phyloP scores from a whole-genome alignment of 2,113 vertebrate genomes.

The Callionymus lyra region DNA sequence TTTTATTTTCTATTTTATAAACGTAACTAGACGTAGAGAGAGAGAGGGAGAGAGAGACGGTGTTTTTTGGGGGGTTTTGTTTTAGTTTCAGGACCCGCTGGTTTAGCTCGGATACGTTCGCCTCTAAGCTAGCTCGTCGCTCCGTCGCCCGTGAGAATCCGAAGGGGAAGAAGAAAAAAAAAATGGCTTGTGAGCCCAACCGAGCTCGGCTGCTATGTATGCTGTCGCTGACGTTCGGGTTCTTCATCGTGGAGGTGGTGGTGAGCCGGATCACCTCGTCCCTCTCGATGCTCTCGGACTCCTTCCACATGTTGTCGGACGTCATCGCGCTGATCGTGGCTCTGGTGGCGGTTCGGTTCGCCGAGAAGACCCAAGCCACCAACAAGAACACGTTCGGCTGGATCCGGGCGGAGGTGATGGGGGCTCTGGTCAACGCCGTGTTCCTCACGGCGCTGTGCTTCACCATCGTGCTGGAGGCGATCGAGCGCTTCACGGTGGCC shows the following conservation, averaged over 20 bases:
- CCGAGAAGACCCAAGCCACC: slow-evolving; percentile 85
- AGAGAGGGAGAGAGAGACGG: too few relatives aligned
- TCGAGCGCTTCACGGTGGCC: slow-evolving; percentile 89
- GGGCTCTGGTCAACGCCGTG: slow-evolving; percentile 93
- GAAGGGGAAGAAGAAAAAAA: too few relatives aligned
- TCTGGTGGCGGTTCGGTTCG: slow-evolving; percentile 91
- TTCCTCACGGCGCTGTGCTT: slow-evolving; percentile 96
- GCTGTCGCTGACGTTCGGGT: slow-evolving; percentile 85
- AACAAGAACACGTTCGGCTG: slow-evolving; percentile 96
- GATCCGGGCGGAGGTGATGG: slow-evolving; percentile 98
- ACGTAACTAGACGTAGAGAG: neutral
- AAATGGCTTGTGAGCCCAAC: slow-evolving; percentile 72
- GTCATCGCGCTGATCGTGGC: slow-evolving; percentile 92
- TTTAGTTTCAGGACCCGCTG: too few relatives aligned
- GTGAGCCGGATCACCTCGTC: slow-evolving; percentile 87
- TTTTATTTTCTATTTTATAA: neutral
- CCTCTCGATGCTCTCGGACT: slow-evolving; percentile 95
- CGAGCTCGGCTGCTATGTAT: slow-evolving; percentile 87
- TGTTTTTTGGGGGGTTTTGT: too few relatives aligned
- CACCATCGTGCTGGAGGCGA: slow-evolving; percentile 90
- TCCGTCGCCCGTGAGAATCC: slow-evolving; percentile 1
- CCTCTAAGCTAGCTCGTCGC: slow-evolving; percentile 15
- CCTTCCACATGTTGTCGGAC: slow-evolving; percentile 97
- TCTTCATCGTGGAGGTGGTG: slow-evolving; percentile 93
- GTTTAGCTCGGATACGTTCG: slow-evolving; percentile 16